phyloP scores from a whole-genome alignment of 2,113 vertebrate species.

The Spea multiplicata region DNA sequence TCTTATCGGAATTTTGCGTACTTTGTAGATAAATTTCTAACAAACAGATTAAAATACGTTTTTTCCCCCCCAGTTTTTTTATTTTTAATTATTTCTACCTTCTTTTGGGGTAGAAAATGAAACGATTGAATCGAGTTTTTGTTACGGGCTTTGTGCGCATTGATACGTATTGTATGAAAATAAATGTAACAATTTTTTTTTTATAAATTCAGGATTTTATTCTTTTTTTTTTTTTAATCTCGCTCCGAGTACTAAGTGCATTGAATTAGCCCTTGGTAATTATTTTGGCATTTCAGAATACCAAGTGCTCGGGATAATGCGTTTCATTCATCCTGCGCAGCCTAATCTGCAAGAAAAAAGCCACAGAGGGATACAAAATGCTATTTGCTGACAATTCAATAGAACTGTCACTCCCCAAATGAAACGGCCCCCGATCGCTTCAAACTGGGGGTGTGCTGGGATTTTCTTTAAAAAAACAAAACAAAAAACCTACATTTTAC shows the following conservation, averaged over 20 bases:
- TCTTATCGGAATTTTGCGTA: too few species aligned
- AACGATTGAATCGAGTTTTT: too few species aligned
- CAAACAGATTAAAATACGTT: background rate
- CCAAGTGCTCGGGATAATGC: constrained; percentile 80
- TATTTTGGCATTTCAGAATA: constrained; percentile 86
- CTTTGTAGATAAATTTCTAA: background rate
- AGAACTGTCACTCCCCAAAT: constrained; percentile 79
- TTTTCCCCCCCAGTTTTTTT: too few species aligned
- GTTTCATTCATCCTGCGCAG: constrained; percentile 74
- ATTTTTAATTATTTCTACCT: background rate
- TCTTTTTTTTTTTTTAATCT: background rate
- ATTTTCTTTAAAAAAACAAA: constrained; percentile 37
- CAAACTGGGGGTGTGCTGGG: constrained; percentile 52
- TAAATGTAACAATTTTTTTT: background rate
- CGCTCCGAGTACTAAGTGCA: constrained; percentile 52
- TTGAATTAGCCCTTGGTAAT: constrained; percentile 79
- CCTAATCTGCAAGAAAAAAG: constrained; percentile 84
- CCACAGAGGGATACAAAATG: constrained; percentile 78
- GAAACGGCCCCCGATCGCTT: constrained; percentile 71
- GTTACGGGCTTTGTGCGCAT: too few species aligned
- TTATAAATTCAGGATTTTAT: background rate
- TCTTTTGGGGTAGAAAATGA: too few species aligned
- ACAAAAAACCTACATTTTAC: constrained; percentile 50
- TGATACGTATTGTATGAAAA: background rate
- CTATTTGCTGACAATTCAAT: constrained; percentile 78